Evolutionary conservation across 92 coral and sea anemone genomes (phyloP).

Genomic region (Epizoanthus stellaris): DNA sequence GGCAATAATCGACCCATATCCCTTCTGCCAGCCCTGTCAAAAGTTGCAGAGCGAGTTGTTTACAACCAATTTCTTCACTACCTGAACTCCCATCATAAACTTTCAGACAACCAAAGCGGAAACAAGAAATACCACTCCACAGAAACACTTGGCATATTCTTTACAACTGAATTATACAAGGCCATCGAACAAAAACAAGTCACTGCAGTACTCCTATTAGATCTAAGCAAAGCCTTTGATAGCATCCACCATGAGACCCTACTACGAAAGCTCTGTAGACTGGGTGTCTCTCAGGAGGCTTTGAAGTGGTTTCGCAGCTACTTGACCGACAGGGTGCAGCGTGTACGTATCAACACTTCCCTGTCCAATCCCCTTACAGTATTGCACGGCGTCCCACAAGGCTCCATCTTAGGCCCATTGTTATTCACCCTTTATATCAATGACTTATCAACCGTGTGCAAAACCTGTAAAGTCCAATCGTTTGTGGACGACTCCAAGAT

Average conservation of each 20-base stretch:
- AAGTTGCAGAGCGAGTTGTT: not conserved
- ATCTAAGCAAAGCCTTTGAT: no score
- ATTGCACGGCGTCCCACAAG: no score
- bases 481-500: no score
- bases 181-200: not conserved
- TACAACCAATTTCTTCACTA: no score
- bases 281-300: not conserved
- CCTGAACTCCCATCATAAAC: no score
- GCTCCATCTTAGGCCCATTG: no score
- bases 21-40: no score
- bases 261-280: not conserved
- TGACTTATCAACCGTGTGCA: no score
- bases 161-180: not conserved
- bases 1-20: no score
- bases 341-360: slow-evolving; percentile 31
- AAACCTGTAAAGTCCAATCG: no score
- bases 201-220: no score
- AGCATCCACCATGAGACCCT: not conserved
- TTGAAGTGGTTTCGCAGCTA: slow-evolving; percentile 14
- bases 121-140: not conserved
- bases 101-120: not conserved
- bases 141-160: slow-evolving; percentile 4
- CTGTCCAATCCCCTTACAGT: slow-evolving; percentile 24
- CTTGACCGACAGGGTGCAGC: not conserved
- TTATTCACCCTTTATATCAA: no score